phyloP scores from a whole-genome alignment of 2,797 vertebrate species.

The Phataginus tetradactyla region DNA sequence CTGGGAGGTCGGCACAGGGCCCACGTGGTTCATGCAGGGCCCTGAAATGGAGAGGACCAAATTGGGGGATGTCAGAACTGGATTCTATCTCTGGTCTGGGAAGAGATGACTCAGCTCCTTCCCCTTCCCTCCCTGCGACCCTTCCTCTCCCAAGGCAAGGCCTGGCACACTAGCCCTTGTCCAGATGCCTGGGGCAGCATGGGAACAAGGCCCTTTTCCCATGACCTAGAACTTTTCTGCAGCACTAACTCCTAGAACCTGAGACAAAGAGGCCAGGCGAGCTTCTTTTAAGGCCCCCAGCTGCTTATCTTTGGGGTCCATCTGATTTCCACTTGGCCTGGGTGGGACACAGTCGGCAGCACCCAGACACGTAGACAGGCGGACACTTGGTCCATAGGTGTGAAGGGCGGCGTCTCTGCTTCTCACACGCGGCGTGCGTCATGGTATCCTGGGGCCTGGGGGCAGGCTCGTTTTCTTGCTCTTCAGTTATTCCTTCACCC shows the following conservation, averaged over 20 bases:
- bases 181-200: neutral
- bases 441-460: fast-evolving
- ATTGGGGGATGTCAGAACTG: neutral
- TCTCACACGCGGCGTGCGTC: too few species aligned
- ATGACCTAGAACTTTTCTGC: neutral
- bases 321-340: neutral
- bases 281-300: neutral
- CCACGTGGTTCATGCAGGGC: too few species aligned
- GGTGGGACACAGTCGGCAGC: neutral
- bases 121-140: neutral
- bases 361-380: neutral
- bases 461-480: neutral
- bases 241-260: neutral
- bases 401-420: fast-evolving
- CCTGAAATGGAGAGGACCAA: neutral
- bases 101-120: neutral
- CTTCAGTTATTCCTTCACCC: neutral
- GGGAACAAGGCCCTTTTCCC: neutral
- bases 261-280: neutral
- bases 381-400: neutral
- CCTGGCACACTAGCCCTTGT: neutral
- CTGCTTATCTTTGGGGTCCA: neutral
- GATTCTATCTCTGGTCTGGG: neutral
- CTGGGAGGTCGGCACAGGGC: neutral
- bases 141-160: neutral